These are phyloP conservation scores for Bombus balteatus DNA, from an alignment of 1,140 invertebrate species.

Conservation along the genomic window DNA sequence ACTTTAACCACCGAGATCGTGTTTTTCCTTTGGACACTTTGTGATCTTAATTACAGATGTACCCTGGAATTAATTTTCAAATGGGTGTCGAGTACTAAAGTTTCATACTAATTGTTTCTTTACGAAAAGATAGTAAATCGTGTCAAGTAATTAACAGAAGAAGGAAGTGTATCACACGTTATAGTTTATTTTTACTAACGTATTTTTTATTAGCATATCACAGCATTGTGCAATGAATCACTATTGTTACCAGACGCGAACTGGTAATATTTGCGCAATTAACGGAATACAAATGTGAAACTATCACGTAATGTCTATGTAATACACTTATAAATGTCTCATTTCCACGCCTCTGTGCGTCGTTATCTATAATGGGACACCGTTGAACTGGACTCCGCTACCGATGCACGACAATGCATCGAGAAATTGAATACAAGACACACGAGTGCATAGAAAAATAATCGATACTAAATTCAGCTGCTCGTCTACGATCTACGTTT, in stretches of 20 bases:
- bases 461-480: conserved; percentile 32
- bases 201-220: no score
- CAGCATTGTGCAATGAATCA: no score
- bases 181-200: not conserved
- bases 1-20: no score
- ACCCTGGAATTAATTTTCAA: not conserved
- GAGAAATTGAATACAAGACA: conserved; percentile 45
- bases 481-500: not conserved
- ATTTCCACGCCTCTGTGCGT: conserved; percentile 63
- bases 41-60: not conserved
- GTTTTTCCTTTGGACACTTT: no score
- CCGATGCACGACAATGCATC: conserved; percentile 53
- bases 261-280: not conserved
- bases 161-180: not conserved
- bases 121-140: not conserved
- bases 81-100: no score
- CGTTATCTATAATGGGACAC: conserved; percentile 73
- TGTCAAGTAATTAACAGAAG: not conserved
- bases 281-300: not conserved
- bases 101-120: not conserved
- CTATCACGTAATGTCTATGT: not conserved
- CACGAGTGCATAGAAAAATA: conserved; percentile 29
- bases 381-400: conserved; percentile 63
- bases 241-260: no score
- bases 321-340: not conserved